Evolutionary conservation across 2,797 vertebrate species (phyloP), one percentile per base, ranked within the genome.

Genomic region (Anguilla megastoma): DNA sequence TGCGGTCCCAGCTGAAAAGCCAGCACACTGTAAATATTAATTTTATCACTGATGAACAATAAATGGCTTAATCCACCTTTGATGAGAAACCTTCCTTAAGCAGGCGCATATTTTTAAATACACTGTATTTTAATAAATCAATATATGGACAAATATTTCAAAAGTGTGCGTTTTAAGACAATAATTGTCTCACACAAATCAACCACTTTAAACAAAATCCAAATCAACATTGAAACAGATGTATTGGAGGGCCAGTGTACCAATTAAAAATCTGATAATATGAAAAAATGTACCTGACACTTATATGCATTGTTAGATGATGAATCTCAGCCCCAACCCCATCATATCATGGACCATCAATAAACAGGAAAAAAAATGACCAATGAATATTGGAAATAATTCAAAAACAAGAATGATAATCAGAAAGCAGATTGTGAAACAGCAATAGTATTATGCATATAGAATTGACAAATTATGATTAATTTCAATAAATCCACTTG

Each of bases 21-120:
- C 74, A 33, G 41, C 3, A 45, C 0, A 45, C 41, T 56, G 30
- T 83, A 84, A 89, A 82, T 88, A 86, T 74, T 66, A 27, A 79
- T 30, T 82, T 74, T 6, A 71, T 56, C 50, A 63, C 79, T 89
- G 87, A 71, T 87, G 41, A 85, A 84, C 85, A 90, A 87, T 88
- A 66, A 80, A 85, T 87, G n/a, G 21, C 54, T 88, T 56, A n/a
- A 69, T 76, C 33, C n/a, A 63, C 0, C 0, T 82, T 86, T 87
- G 2, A 87, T 87, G 12, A 0, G 27, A 48, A 48, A 82, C 69
- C 86, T 86, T 76, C 66, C 66, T 54, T 79, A 86, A 76, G 56
- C 86, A 76, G 86, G 69, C 50, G 21, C 36, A 86, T 56, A 33
- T 56, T 12, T 36, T 16, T 76, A 86, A 69, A 86, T 86, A 76